phyloP scores from a whole-genome alignment of 2,113 vertebrate species.

The Acinonyx jubatus region DNA sequence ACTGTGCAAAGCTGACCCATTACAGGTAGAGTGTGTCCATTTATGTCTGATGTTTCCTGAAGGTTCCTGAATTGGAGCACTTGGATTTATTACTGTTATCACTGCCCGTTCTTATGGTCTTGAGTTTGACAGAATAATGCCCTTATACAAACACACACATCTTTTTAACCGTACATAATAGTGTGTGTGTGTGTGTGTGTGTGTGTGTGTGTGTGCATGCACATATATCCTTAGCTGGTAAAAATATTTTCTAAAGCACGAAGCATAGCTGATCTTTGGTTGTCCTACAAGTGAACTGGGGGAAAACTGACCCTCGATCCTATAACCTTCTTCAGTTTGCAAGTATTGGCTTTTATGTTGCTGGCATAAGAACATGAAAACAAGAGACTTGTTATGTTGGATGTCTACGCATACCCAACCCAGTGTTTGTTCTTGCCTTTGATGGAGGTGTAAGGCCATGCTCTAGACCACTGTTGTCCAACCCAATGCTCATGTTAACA shows the following conservation, averaged over 20 bases:
- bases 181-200: neutral
- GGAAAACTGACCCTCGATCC: neutral
- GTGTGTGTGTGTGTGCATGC: neutral
- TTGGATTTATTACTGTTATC: neutral
- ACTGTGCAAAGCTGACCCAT: slow-evolving; percentile 37
- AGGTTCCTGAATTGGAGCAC: neutral
- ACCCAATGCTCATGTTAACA: rapidly evolving
- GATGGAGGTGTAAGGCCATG: rapidly evolving
- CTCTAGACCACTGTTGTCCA: rapidly evolving
- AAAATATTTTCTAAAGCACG: neutral
- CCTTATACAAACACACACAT: neutral
- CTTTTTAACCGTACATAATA: neutral
- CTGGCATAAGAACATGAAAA: rapidly evolving
- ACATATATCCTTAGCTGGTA: no score
- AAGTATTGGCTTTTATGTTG: neutral
- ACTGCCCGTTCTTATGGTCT: neutral
- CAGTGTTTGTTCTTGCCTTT: no score
- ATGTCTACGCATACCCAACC: rapidly evolving
- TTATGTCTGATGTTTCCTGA: slow-evolving; percentile 23
- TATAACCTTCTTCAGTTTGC: neutral
- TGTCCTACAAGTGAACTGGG: rapidly evolving
- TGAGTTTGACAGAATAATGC: neutral
- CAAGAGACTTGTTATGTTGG: rapidly evolving
- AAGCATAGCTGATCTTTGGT: neutral
- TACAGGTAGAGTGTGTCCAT: neutral